Base-by-base conservation (phyloP, 2,888 invertebrate genomes). In the Sminthurides aquaticus region DNA sequence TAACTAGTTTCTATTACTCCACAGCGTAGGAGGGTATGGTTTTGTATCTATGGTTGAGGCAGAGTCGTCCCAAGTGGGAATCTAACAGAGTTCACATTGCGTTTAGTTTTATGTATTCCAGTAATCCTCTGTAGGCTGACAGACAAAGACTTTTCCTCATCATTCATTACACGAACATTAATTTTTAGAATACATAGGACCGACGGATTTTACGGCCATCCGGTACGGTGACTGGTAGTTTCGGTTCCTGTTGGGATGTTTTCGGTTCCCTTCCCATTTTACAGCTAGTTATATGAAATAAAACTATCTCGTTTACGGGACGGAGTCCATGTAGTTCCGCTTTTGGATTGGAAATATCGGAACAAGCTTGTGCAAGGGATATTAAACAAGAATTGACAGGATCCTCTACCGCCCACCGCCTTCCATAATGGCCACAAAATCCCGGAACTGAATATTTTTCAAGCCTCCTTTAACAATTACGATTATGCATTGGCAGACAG, bases 111-210 rank as follows among this genome's bases (percentile, higher is more conserved):
- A 34, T 34, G 5, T 34, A 34, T 11, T 34, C 8, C 43, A 34
- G 43, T 34, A 34, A 34, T 11, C 43, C 43, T 34, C 15, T 34
- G 15, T 22, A n/a, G 24, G 24, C 25, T 43, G 34, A 1, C 43
- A 26, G 62, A 43, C 11, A 5, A 24, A 43, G 48, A 15, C 56
- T 62, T 57, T 62, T 11, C 66, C 66, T 25, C 49, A 65, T 60
- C 61, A 62, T 66, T 66, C 66, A 66, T 66, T 66, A 66, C 62
- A 48, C 54, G 22, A 52, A 57, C 62, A 66, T 63, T 63, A 66
- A 60, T 66, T 66, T 55, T 60, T 57, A 24, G 63, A 58, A 63
- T 66, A 60, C 62, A 11, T 18, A 49, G 56, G 55, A 55, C 59
- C 61, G 58, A 26, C 63, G 15, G 2, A 49, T 66, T 66, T 66